Evolutionary conservation across 1,140 invertebrate species (phyloP).

Genomic region (Pogonomyrmex barbatus): DNA sequence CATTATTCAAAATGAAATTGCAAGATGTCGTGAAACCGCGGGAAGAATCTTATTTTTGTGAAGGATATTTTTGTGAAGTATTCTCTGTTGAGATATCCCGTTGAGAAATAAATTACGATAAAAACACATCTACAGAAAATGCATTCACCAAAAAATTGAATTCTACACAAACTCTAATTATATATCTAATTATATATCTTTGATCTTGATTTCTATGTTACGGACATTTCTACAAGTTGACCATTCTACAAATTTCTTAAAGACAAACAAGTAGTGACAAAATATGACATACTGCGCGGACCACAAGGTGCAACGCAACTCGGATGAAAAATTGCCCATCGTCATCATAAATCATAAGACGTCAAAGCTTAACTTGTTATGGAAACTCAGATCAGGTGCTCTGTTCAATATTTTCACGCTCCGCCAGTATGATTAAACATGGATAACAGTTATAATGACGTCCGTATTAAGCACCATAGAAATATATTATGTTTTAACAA

Average conservation of each 20-base stretch:
- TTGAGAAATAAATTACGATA: background rate
- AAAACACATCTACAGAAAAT: background rate
- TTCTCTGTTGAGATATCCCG: background rate
- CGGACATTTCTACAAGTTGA: background rate
- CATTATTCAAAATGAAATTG: conserved; percentile 49
- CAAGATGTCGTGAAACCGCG: conserved; percentile 23
- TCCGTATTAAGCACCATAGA: background rate
- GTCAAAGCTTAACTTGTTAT: conserved; percentile 52
- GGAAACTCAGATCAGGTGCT: conserved; percentile 9
- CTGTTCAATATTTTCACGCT: conserved; percentile 10
- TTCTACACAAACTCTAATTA: conserved; percentile 14
- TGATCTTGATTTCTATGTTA: background rate
- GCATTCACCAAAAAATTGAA: background rate
- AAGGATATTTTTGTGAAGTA: background rate
- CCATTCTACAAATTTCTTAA: background rate
- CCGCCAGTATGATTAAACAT: background rate
- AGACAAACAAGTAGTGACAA: conserved; percentile 41
- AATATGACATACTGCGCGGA: conserved; percentile 34
- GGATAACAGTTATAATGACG: background rate
- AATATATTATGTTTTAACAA: background rate
- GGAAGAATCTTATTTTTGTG: conserved; percentile 33
- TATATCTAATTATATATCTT: conserved; percentile 16
- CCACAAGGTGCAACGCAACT: conserved; percentile 21
- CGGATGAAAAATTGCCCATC: conserved; percentile 48
- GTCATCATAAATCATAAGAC: conserved; percentile 45